Percentiles rank a stretch among this genome's conserved stretches.
Conservation (phyloP, 1,140 invertebrate genomes). For the Papilio polyxenes region DNA sequence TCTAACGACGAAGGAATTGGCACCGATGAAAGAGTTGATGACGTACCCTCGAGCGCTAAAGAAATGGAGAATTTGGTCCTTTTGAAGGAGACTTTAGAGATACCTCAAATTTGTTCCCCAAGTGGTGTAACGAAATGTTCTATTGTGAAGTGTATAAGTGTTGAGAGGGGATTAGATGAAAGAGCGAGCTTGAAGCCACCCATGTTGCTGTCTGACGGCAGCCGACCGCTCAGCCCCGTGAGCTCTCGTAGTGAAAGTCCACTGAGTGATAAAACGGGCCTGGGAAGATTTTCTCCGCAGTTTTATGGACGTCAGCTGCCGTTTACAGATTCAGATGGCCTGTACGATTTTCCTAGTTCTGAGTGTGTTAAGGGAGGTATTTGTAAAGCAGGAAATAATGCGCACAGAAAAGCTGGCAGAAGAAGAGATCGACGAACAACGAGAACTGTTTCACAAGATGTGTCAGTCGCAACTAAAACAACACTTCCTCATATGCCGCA, state of each 20-base stretch:
- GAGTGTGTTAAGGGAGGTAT: constrained; percentile 81
- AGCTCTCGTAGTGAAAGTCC: constrained; percentile 89
- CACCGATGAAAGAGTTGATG: constrained; percentile 85
- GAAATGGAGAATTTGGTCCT: constrained; percentile 83
- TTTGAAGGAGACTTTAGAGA: constrained; percentile 71
- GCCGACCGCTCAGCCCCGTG: constrained; percentile 85
- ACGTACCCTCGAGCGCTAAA: constrained; percentile 84
- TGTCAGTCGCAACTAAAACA: constrained; percentile 71
- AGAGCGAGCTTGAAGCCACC: constrained; percentile 82
- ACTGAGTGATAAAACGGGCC: constrained; percentile 85
- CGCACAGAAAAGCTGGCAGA: constrained; percentile 80
- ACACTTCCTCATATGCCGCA: constrained; percentile 80
- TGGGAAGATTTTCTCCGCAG: constrained; percentile 84
- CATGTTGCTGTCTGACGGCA: constrained; percentile 83
- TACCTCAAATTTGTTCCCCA: constrained; percentile 71
- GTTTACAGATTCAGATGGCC: constrained; percentile 87
- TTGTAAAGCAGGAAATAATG: constrained; percentile 68
- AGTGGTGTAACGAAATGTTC: constrained; percentile 76
- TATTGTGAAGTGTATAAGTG: constrained; percentile 75
- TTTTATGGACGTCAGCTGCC: constrained; percentile 85
- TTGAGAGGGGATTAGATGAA: constrained; percentile 78
- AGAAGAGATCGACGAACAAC: constrained; percentile 75
- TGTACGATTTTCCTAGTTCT: constrained; percentile 89
- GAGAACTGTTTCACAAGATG: constrained; percentile 74
- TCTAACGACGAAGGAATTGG: constrained; percentile 87